Evolutionary conservation across 2,888 invertebrate species (phyloP), one percentile per base, ranked within the genome.

Genomic region (Aquatica leii): DNA sequence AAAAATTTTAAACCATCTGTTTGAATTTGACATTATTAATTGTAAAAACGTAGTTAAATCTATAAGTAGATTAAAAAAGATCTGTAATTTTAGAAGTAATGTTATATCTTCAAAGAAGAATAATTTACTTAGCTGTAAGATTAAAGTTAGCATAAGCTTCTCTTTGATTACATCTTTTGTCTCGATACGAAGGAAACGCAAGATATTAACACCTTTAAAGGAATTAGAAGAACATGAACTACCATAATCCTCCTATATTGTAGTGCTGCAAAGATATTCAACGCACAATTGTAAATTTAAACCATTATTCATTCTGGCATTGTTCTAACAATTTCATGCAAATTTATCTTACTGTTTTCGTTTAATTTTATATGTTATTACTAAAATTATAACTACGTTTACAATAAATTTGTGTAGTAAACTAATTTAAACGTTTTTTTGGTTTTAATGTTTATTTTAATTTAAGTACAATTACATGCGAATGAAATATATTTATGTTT

Each of bases 291-390:
- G 46, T 17, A 46, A 46, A 46, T 46, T 18, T 46, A 46, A 43
- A 17, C 9, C n/a, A 46, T 46, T 46, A 46, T 18, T 46, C 46
- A 46, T 46, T 46, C 46, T 46, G 46, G 46, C 17, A 46, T 46
- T 46, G 46, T 46, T 46, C 11, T 18, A n/a, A 18, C 20, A 46
- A 18, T 20, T 18, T 20, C 11, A 46, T 46, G 46, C 11, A 46
- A 46, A 46, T 46, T 46, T 20, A n/a, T 20, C 46, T 46, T 18
- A 9, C 46, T 11, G 46, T 18, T 46, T 18, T 46, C 46, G 18
- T 46, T 46, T 46, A 3, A 46, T 46, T 46, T 46, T 18, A 46
- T 18, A 18, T 46, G 18, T 18, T 46, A 46, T 46, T 20, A 2
- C 20, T 46, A 4, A 18, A 46, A 46, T 46, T 46, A 46, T 11